Conservation (phyloP, 2,113 vertebrate genomes). For the Cinclus mexicanus region DNA sequence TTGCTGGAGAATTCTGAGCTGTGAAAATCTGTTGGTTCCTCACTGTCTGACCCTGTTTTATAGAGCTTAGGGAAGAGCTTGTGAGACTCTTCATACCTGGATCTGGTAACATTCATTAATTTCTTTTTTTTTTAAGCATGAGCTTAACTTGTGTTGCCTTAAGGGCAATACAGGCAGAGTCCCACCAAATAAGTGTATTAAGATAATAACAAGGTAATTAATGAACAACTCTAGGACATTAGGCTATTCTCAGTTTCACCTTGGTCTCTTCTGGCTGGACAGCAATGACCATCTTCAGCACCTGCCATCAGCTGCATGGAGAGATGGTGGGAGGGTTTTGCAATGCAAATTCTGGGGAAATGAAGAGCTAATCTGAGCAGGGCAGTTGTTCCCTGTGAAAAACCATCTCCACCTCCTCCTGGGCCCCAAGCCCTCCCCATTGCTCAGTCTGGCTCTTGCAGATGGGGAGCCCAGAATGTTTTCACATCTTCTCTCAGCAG, state of each 20-base stretch:
- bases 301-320: fast-evolving
- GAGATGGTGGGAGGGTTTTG: not conserved
- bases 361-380: not conserved
- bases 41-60: not conserved
- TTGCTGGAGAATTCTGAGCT: not conserved
- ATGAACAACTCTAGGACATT: not conserved
- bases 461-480: fast-evolving
- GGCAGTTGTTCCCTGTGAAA: not conserved
- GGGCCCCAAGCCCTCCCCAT: not conserved
- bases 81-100: not conserved
- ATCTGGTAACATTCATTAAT: not conserved
- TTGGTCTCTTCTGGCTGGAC: not conserved
- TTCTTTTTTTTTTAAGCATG: not conserved
- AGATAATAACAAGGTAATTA: not conserved
- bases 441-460: not conserved
- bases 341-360: not conserved
- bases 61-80: not conserved
- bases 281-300: fast-evolving
- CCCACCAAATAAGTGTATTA: not conserved
- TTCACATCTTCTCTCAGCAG: not conserved
- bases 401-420: not conserved
- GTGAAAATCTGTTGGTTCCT: not conserved
- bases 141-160: not conserved
- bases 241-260: not conserved
- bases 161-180: not conserved